phyloP scores from a whole-genome alignment of 2,888 invertebrate genomes.

The Drosophila aldrichi region DNA sequence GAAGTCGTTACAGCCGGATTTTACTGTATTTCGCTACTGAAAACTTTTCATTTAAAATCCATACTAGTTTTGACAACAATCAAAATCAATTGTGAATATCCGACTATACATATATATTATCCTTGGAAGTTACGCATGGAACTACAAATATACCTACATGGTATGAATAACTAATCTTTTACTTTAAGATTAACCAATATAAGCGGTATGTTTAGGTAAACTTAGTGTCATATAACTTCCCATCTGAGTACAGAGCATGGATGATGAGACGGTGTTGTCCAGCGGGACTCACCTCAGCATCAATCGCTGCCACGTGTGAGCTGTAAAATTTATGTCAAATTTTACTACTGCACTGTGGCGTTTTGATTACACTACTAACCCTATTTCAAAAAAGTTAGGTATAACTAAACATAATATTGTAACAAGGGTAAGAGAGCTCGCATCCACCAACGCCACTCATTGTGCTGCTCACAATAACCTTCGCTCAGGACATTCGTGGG shows the following conservation, averaged over 20 bases:
- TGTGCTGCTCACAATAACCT: constrained; percentile 52
- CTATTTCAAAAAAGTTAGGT: constrained; percentile 56
- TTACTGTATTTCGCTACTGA: too few relatives aligned
- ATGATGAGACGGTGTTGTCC: constrained; percentile 37
- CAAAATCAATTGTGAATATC: too few relatives aligned
- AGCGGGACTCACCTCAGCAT: constrained; percentile 47
- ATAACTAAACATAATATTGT: constrained; percentile 70
- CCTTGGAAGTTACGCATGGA: too few relatives aligned
- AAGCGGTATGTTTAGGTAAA: neutral
- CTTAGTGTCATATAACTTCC: constrained; percentile 12
- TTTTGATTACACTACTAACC: constrained; percentile 71
- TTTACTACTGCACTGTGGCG: constrained; percentile 60
- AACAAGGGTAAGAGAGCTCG: constrained; percentile 33
- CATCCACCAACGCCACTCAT: constrained; percentile 18
- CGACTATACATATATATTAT: too few relatives aligned
- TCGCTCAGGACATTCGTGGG: constrained; percentile 62
- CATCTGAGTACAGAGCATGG: constrained; percentile 1
- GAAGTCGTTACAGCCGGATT: too few relatives aligned
- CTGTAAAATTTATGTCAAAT: constrained; percentile 70
- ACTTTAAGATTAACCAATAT: neutral
- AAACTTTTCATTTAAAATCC: too few relatives aligned
- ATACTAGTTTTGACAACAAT: too few relatives aligned
- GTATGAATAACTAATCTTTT: neutral
- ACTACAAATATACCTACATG: neutral
- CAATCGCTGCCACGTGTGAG: constrained; percentile 64